Conservation (phyloP, 2,113 vertebrate genomes). For the Eulacestoma nigropectus region DNA sequence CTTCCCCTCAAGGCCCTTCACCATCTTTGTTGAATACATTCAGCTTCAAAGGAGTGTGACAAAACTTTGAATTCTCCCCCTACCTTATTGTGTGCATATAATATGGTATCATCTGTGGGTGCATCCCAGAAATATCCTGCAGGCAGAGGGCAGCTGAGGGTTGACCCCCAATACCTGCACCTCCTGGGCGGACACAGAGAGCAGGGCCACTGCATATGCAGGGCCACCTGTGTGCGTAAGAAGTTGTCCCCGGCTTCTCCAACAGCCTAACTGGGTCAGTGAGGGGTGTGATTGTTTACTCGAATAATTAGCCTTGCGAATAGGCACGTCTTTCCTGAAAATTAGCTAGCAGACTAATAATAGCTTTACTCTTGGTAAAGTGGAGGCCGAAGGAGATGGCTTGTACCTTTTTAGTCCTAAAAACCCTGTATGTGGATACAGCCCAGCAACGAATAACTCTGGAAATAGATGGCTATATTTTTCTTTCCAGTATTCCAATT, state of each 20-base stretch:
- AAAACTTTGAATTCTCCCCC: background rate
- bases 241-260: background rate
- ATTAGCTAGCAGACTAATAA: background rate
- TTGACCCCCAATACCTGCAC: accelerated
- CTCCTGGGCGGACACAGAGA: background rate
- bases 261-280: background rate
- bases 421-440: background rate
- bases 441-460: background rate
- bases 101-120: background rate
- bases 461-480: background rate
- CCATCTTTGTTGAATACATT: background rate
- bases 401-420: background rate
- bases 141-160: background rate
- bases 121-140: background rate
- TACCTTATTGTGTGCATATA: background rate
- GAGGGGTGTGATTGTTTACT: constrained; percentile 3
- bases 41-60: background rate
- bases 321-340: background rate
- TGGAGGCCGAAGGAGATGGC: background rate
- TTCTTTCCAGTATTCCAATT: background rate
- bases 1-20: background rate
- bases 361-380: background rate
- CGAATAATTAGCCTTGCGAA: background rate
- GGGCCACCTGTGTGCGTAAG: background rate
- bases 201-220: background rate